Percentiles rank a stretch among this genome's conserved stretches.
Evolutionary conservation across 2,113 vertebrate genomes (phyloP).

Genomic region (Callospermophilus lateralis): DNA sequence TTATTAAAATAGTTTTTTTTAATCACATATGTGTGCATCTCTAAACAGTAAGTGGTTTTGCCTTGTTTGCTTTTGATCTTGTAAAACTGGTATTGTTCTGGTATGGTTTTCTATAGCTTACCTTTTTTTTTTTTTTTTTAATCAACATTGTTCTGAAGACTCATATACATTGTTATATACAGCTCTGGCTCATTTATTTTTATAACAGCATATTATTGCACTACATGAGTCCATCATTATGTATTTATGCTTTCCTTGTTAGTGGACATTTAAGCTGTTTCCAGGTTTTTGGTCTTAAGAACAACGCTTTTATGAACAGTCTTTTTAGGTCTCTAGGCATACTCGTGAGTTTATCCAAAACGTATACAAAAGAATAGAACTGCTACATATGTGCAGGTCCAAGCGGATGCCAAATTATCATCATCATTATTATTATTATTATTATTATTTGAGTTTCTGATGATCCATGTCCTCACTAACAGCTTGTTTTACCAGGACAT

Average conservation of each 20-base stretch:
- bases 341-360: neutral
- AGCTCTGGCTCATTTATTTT: neutral
- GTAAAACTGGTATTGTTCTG: neutral
- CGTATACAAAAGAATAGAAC: neutral
- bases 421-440: no score
- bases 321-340: neutral
- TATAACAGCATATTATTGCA: neutral
- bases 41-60: conserved; percentile 1
- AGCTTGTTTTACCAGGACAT: neutral
- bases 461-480: neutral
- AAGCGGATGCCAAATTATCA: neutral
- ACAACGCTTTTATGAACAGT: neutral
- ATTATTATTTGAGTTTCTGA: neutral
- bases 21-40: neutral
- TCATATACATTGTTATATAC: neutral
- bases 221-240: neutral
- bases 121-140: no score
- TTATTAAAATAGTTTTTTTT: neutral
- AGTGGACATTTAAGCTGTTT: neutral
- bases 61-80: conserved; percentile 4
- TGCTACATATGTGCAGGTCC: neutral
- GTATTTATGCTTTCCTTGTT: neutral
- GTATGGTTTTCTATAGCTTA: neutral
- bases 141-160: neutral
- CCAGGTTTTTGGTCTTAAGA: neutral